A percentile compares a stretch with the other conserved stretches of the same genome.
Conservation (phyloP, 2,888 invertebrate genomes). For the Scaptomyza reducta region DNA sequence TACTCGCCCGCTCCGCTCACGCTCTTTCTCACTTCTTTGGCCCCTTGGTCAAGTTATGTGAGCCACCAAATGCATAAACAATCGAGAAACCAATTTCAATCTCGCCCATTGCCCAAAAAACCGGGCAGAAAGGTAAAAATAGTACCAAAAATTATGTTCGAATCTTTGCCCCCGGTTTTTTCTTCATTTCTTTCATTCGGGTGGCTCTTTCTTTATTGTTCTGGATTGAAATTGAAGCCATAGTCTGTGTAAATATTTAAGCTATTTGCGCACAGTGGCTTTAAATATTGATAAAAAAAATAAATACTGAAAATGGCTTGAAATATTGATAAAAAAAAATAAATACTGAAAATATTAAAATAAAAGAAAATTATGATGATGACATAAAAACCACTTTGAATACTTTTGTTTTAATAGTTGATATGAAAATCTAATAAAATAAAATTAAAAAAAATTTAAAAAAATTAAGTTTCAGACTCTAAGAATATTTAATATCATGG, state of each 20-base stretch:
- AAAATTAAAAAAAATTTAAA: too few relatives aligned
- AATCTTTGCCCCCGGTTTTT: slow-evolving; percentile 61
- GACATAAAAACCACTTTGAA: too few relatives aligned
- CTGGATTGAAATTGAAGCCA: slow-evolving; percentile 59
- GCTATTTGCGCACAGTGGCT: slow-evolving; percentile 56
- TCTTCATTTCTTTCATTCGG: slow-evolving; percentile 4
- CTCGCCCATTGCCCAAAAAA: slow-evolving; percentile 22
- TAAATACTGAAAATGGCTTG: background rate
- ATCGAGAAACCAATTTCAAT: slow-evolving; percentile 72
- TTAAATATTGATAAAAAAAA: too few relatives aligned
- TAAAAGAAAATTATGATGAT: background rate
- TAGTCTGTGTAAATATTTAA: slow-evolving; percentile 61
- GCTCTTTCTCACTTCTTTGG: slow-evolving; percentile 16
- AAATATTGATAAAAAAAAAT: background rate
- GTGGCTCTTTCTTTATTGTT: slow-evolving; percentile 51
- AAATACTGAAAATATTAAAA: background rate
- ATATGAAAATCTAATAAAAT: too few relatives aligned
- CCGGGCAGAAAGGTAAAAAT: slow-evolving; percentile 14
- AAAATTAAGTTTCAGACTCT: too few relatives aligned
- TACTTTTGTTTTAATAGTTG: too few relatives aligned
- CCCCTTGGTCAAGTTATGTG: slow-evolving; percentile 34
- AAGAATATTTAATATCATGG: too few relatives aligned
- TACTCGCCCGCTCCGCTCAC: background rate
- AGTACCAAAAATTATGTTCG: slow-evolving; percentile 36
- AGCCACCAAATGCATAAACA: slow-evolving; percentile 77